Conservation (phyloP, 2,113 vertebrate genomes). For the Piprites chloris region DNA sequence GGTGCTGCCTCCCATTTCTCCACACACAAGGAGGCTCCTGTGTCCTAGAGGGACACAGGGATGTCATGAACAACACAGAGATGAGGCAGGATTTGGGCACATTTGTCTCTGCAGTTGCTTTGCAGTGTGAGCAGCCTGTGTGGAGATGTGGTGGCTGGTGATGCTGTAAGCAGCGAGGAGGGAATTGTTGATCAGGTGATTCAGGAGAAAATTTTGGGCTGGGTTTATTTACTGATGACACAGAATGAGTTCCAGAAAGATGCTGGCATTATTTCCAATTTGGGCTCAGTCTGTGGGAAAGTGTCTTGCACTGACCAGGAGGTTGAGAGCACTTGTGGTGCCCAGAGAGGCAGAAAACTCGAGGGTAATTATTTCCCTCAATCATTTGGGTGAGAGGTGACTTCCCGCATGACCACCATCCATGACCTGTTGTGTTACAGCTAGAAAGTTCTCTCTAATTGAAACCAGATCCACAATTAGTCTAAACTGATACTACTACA, state of each 20-base stretch:
- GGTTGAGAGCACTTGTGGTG: accelerated
- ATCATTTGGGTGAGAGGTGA: neutral
- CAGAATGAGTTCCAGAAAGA: neutral
- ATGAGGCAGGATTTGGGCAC: neutral
- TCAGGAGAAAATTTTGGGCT: neutral
- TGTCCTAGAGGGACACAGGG: neutral
- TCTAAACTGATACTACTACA: neutral
- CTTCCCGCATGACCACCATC: neutral
- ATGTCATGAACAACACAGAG: no score
- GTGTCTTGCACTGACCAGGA: accelerated
- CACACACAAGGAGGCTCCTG: neutral
- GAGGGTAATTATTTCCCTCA: neutral
- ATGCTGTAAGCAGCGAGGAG: no score
- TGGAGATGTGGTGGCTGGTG: neutral
- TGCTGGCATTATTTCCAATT: neutral
- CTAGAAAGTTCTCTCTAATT: neutral
- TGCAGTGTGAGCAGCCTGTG: accelerated
- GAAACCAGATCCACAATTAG: neutral
- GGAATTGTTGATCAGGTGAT: neutral
- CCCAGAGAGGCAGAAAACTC: neutral
- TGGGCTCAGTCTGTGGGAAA: neutral
- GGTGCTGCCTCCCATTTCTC: neutral
- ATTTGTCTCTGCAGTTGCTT: neutral
- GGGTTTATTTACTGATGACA: neutral
- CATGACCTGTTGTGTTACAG: neutral